Conservation (phyloP, 2,113 vertebrate genomes). For the Chionodraco myersi region DNA sequence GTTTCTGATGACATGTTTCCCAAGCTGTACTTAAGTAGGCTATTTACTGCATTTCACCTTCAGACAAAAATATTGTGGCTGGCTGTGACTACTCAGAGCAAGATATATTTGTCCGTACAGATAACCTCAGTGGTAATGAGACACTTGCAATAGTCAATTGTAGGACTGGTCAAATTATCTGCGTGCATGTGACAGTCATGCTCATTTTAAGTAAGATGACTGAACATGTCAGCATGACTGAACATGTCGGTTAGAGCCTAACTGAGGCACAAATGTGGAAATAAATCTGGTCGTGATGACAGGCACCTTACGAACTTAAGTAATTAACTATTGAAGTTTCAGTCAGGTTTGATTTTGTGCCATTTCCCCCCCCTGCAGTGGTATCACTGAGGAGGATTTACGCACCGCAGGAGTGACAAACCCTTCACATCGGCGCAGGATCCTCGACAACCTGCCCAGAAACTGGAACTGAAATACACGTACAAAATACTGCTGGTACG, state of each 20-base stretch:
- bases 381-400: conserved; percentile 84
- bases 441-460: conserved; percentile 77
- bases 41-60: not conserved
- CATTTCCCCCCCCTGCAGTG: conserved; percentile 64
- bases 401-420: conserved; percentile 75
- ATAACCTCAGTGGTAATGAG: not conserved
- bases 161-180: not conserved
- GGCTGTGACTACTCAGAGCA: not conserved
- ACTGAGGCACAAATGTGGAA: not conserved
- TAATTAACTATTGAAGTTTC: not conserved
- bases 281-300: not conserved
- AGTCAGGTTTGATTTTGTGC: not conserved
- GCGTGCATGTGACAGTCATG: conserved; percentile 12
- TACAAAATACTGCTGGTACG: conserved; percentile 3
- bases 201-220: not conserved
- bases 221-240: not conserved
- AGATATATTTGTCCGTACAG: not conserved
- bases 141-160: not conserved
- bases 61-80: not conserved
- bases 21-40: fast-evolving
- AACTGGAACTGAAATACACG: conserved; percentile 79
- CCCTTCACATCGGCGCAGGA: conserved; percentile 72
- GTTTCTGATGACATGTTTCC: not conserved
- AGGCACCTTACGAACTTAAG: not conserved
- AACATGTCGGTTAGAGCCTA: not conserved